A percentile compares a stretch with the other conserved stretches of the same genome.
phyloP scores from a whole-genome alignment of 1,140 invertebrate genomes.

The Listronotus bonariensis region DNA sequence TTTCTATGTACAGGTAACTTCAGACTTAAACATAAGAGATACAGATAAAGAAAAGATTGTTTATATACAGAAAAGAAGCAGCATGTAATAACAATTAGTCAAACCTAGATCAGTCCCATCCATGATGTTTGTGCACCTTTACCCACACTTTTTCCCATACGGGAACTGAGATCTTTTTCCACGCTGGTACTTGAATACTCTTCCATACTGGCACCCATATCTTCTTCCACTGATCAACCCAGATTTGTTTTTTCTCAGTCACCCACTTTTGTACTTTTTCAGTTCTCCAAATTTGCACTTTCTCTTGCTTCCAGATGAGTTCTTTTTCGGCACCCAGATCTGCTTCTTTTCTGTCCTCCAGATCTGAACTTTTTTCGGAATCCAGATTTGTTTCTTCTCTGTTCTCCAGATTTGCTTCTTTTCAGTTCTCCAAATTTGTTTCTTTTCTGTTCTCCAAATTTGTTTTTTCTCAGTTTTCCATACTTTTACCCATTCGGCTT shows the following conservation, averaged over 20 bases:
- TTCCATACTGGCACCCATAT: constrained; percentile 62
- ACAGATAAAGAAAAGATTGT: constrained; percentile 7
- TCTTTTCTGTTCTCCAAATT: constrained; percentile 76
- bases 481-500: constrained; percentile 73
- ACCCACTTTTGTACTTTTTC: constrained; percentile 74
- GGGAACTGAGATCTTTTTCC: constrained; percentile 61
- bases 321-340: constrained; percentile 72
- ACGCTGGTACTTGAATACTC: constrained; percentile 66
- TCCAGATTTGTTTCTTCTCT: constrained; percentile 76
- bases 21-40: constrained; percentile 20
- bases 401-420: constrained; percentile 76
- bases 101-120: constrained; percentile 62
- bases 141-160: constrained; percentile 72
- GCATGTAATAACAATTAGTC: constrained; percentile 6
- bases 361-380: constrained; percentile 70
- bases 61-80: constrained; percentile 43
- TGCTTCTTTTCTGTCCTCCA: constrained; percentile 69
- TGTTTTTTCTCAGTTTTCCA: constrained; percentile 77
- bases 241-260: constrained; percentile 65
- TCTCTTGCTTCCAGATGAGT: constrained; percentile 74
- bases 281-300: constrained; percentile 69
- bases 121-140: constrained; percentile 62
- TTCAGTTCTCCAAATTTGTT: constrained; percentile 77
- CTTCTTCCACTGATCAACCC: constrained; percentile 67
- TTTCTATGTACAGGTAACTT: constrained; percentile 10